Base-by-base conservation (phyloP, 2,888 invertebrate genomes). In the Pocota personata region DNA sequence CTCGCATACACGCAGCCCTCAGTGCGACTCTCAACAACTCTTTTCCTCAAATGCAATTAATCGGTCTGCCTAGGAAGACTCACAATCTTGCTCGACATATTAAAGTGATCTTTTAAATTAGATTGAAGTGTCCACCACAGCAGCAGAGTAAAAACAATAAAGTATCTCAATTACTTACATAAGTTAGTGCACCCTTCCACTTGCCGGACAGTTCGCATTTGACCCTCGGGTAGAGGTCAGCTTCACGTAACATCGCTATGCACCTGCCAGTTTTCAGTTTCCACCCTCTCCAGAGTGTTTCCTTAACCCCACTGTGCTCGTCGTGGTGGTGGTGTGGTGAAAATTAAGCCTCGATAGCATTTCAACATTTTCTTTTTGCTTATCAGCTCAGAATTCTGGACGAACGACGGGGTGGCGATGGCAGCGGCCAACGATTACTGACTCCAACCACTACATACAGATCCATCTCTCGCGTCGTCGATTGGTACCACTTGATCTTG, bases 401-500 rank as follows among this genome's bases (percentile, higher is more conserved):
- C 48, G 35, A 52, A 37, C 35, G 62, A 40, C 48, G 69, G 62
- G 75, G 55, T 64, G 71, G 62, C 62, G 58, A 62, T 30, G 55
- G 64, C 12, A 58, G 27, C 67, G 67, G 24, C 40, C 14, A 12
- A 14, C 37, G 35, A 6, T 24, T 52, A 66, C 62, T 19, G 48
- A 62, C 83, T 73, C 43, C 75, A 50, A 66, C 57, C 64, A 78
- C 19, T 8, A 84, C 50, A n/a, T n/a, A 71, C 60, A 57, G 69
- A 24, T 24, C 58, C 73, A 40, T 35, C 62, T 52, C 48, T 48
- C 62, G 62, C 66, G 66, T 78, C 62, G 67, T 73, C 84, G 86
- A 86, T 86, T 86, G 86, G 76, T 80, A 80, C 86, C 52, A 86
- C 86, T 86, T 86, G 86, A 86, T 86, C 86, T 86, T 86, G 86